Evolutionary conservation across 2,113 vertebrate species (phyloP).

Genomic region (Glareola pratincola): DNA sequence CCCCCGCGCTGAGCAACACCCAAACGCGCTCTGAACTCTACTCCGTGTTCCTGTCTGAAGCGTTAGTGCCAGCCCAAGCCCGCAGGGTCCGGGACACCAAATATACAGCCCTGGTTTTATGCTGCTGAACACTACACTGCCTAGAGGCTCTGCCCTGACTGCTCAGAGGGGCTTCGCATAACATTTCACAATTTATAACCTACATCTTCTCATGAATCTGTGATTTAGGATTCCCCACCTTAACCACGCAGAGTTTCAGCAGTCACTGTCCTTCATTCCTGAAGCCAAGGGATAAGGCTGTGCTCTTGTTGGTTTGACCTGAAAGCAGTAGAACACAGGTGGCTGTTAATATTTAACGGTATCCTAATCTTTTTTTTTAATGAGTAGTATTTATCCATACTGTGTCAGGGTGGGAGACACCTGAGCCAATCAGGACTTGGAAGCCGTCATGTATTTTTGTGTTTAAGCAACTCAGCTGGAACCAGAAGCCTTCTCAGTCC

Average conservation of each 20-base stretch:
- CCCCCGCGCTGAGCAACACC: neutral
- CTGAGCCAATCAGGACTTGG: neutral
- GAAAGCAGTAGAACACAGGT: neutral
- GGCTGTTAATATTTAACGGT: neutral
- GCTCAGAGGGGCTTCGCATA: neutral
- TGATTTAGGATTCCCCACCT: neutral
- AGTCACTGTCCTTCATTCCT: neutral
- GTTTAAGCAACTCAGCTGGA: neutral
- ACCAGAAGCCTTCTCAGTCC: neutral
- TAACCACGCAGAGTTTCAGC: neutral
- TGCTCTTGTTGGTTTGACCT: neutral
- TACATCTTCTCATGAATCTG: neutral
- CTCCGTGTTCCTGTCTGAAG: neutral
- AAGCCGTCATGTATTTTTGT: neutral
- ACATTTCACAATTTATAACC: neutral
- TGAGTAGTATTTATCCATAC: neutral
- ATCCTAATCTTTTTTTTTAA: neutral
- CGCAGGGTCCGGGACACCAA: neutral
- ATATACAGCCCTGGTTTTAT: neutral
- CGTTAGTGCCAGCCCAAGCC: neutral
- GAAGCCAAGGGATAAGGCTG: neutral
- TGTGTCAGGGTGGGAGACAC: neutral
- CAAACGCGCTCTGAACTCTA: neutral
- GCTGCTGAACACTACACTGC: neutral
- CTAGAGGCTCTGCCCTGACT: neutral